Conservation (phyloP, 1,140 invertebrate genomes). For the Bombus haemorrhoidalis region DNA sequence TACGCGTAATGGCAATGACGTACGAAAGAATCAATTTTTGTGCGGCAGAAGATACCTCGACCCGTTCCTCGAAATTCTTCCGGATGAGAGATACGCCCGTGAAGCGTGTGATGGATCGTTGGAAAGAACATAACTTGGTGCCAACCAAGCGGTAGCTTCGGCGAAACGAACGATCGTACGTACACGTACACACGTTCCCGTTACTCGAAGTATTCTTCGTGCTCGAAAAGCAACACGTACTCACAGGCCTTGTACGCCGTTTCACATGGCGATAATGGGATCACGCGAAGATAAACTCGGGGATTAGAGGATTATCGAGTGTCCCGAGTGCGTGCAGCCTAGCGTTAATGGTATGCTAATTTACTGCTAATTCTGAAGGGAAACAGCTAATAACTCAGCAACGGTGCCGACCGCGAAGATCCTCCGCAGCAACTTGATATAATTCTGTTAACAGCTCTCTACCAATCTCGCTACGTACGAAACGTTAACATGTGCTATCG, state of each 20-base stretch:
- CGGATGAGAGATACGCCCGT: not conserved
- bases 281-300: slow-evolving; percentile 67
- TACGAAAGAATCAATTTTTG: not conserved
- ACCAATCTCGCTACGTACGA: not conserved
- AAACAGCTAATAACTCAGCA: slow-evolving; percentile 72
- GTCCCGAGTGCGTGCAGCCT: slow-evolving; percentile 56
- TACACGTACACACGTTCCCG: too few relatives aligned
- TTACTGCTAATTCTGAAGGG: slow-evolving; percentile 70
- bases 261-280: slow-evolving; percentile 62
- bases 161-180: not conserved
- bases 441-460: slow-evolving; percentile 22
- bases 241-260: slow-evolving; percentile 4
- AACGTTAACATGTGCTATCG: slow-evolving; percentile 43
- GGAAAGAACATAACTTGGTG: not conserved
- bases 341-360: slow-evolving; percentile 72
- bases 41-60: not conserved
- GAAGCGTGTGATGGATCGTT: slow-evolving; percentile 3
- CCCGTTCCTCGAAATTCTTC: not conserved
- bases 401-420: slow-evolving; percentile 44
- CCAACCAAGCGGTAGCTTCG: not conserved
- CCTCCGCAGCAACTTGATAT: slow-evolving; percentile 28
- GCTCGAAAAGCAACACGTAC: slow-evolving; percentile 32
- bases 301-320: slow-evolving; percentile 70
- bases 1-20: too few relatives aligned
- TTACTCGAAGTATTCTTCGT: slow-evolving; percentile 2